phyloP scores from a whole-genome alignment of 1,140 invertebrate genomes.

The Zaprionus taronus region DNA sequence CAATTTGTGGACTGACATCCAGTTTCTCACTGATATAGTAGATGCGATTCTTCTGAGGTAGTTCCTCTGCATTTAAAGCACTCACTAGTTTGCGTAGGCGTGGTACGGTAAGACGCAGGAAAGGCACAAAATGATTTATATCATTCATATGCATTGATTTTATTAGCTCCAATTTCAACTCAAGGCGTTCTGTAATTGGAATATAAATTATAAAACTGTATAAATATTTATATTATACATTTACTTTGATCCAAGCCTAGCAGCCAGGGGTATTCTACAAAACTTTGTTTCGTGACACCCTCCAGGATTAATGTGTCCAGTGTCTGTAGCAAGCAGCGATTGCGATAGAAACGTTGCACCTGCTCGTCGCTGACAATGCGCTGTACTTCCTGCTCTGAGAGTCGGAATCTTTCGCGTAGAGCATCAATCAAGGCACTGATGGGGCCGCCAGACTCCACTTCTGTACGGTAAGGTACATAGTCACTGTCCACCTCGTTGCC shows the following conservation, averaged over 20 bases:
- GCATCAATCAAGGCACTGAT: constrained; percentile 30
- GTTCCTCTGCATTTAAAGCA: constrained; percentile 52
- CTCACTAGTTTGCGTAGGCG: constrained; percentile 63
- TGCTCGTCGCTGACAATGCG: constrained; percentile 61
- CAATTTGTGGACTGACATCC: constrained; percentile 58
- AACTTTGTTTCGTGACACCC: constrained; percentile 63
- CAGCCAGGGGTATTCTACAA: constrained; percentile 79
- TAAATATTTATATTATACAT: neutral
- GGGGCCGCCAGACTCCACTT: constrained; percentile 49
- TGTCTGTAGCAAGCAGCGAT: constrained; percentile 29
- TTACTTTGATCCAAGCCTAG: constrained; percentile 65
- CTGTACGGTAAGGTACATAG: constrained; percentile 62
- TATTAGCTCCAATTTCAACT: constrained; percentile 58
- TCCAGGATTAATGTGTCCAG: constrained; percentile 58
- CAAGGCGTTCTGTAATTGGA: constrained; percentile 48
- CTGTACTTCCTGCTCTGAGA: constrained; percentile 45
- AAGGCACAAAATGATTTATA: constrained; percentile 79
- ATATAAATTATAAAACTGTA: neutral
- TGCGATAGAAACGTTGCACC: constrained; percentile 58
- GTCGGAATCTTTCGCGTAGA: constrained; percentile 62
- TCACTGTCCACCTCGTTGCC: constrained; percentile 57
- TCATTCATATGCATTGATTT: constrained; percentile 59
- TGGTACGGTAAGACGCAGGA: constrained; percentile 64
- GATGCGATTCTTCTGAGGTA: constrained; percentile 69
- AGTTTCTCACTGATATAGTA: constrained; percentile 80